phyloP scores from a whole-genome alignment of 2,797 vertebrate species.

The Sebastes ruberrimus region DNA sequence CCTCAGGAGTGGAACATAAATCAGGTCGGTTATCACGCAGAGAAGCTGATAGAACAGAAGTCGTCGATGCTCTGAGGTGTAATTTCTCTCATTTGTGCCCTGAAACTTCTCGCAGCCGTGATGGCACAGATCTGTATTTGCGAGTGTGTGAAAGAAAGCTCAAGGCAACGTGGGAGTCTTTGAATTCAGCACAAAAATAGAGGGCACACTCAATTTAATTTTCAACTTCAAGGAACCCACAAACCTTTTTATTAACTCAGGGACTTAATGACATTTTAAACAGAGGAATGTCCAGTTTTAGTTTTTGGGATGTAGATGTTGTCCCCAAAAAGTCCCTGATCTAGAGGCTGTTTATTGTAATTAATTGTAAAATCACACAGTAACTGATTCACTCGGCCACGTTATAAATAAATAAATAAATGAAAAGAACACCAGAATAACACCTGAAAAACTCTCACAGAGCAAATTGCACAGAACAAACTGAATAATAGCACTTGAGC shows the following conservation, averaged over 20 bases:
- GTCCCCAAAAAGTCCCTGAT: no score
- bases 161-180: not conserved
- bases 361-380: not conserved
- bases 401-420: not conserved
- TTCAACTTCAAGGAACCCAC: not conserved
- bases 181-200: not conserved
- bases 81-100: not conserved
- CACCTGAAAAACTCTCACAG: not conserved
- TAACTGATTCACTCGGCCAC: not conserved
- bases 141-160: not conserved
- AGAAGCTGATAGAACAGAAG: not conserved
- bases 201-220: not conserved
- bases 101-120: not conserved
- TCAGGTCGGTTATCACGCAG: slow-evolving; percentile 18
- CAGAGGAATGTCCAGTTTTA: no score
- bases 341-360: no score
- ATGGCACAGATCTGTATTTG: not conserved
- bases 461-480: not conserved
- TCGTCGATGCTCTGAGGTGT: not conserved
- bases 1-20: slow-evolving; percentile 7
- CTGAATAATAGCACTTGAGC: not conserved
- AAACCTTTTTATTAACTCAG: not conserved
- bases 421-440: not conserved
- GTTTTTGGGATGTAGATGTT: no score
- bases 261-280: not conserved